Evolutionary conservation across 2,113 vertebrate genomes (phyloP).

Genomic region (Notothenia rossii): DNA sequence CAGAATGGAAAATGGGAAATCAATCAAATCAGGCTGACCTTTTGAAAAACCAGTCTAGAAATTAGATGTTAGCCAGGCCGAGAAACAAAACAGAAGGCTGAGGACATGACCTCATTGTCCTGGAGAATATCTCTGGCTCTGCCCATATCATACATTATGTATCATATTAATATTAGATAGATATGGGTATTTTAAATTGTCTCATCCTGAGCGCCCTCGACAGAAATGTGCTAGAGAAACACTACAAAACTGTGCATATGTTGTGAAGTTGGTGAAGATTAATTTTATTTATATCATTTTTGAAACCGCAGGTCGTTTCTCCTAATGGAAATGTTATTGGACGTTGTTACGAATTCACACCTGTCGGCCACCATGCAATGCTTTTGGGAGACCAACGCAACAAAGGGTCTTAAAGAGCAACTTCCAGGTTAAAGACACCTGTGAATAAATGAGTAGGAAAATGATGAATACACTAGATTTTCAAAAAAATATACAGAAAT

Average conservation of each 20-base stretch:
- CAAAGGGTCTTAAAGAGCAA: neutral
- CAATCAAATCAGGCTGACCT: constrained; percentile 1
- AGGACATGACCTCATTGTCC: neutral
- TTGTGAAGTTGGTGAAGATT: no score
- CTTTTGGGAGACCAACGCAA: neutral
- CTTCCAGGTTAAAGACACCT: no score
- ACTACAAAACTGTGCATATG: no score
- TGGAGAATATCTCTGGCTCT: neutral
- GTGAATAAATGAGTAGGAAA: no score
- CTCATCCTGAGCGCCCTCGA: neutral
- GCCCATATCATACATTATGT: constrained; percentile 8
- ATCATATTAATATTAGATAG: constrained; percentile 37
- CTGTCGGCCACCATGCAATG: neutral
- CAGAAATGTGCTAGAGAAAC: no score
- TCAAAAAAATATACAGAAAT: no score
- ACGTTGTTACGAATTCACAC: no score
- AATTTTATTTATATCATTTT: no score
- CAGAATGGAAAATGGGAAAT: neutral
- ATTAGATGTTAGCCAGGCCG: neutral
- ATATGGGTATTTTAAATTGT: constrained; percentile 26
- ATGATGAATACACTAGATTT: no score
- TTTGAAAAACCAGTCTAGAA: neutral
- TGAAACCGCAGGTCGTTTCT: no score
- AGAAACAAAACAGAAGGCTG: neutral
- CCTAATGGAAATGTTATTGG: no score